Percentiles rank a stretch among this genome's conserved stretches.
Conservation (phyloP, 2,888 invertebrate species). For the Strigamia maritima region DNA sequence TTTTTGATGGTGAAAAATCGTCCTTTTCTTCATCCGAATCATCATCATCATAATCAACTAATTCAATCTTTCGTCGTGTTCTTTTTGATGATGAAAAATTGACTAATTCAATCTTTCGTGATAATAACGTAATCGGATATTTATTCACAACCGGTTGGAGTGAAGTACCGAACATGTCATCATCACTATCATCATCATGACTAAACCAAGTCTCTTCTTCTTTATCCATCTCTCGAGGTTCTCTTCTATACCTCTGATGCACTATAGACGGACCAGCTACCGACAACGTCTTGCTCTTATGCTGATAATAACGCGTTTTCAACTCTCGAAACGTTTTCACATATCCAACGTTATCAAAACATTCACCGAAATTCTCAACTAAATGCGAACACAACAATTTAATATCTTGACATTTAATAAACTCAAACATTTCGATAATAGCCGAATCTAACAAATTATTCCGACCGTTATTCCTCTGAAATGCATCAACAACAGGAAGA, state of each 20-base stretch:
- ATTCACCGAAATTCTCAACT: slow-evolving; percentile 92
- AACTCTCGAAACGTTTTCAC: slow-evolving; percentile 96
- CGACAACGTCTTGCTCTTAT: slow-evolving; percentile 75
- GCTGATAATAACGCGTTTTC: slow-evolving; percentile 83
- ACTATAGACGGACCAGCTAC: slow-evolving; percentile 78
- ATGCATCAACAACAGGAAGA: slow-evolving; percentile 92
- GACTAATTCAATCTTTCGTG: too few relatives aligned
- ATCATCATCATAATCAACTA: slow-evolving; percentile 96
- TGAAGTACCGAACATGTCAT: slow-evolving; percentile 52
- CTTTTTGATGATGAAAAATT: too few relatives aligned
- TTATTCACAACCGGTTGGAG: slow-evolving; percentile 52
- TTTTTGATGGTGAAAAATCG: slow-evolving; percentile 63
- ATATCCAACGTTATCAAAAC: slow-evolving; percentile 91
- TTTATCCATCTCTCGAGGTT: slow-evolving; percentile 90
- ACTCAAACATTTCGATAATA: slow-evolving; percentile 98
- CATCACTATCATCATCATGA: slow-evolving; percentile 89
- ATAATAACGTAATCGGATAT: slow-evolving; percentile 54
- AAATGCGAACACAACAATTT: slow-evolving; percentile 66
- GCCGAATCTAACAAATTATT: slow-evolving; percentile 99
- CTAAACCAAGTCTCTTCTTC: slow-evolving; percentile 99
- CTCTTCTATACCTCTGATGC: slow-evolving; percentile 79
- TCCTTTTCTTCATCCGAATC: slow-evolving; percentile 93
- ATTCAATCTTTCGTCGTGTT: too few relatives aligned
- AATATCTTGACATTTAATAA: slow-evolving; percentile 74
- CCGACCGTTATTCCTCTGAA: slow-evolving; percentile 91